Base-by-base conservation (phyloP, 2,888 invertebrate genomes). In the Eucera pruinosa region DNA sequence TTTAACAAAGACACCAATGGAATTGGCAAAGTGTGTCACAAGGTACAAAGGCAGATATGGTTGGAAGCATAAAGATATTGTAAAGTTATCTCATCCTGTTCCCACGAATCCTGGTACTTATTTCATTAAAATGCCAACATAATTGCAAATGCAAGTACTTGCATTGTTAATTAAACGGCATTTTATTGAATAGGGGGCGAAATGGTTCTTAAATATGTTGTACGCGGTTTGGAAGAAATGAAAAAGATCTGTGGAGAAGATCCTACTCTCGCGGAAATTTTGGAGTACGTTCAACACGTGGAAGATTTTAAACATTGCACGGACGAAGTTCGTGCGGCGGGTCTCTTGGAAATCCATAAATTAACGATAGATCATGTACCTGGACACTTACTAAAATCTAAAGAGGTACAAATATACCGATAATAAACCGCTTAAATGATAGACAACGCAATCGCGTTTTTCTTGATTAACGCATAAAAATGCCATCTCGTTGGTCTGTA, bases 11-110 rank as follows among this genome's bases (percentile, higher is more conserved):
- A 93, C 94, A 15, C 94, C 96, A 0, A 90, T 94, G 89, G 94
- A 94, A 61, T 92, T 97, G 48, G 95, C 95, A 0, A 93, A 94
- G 83, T 94, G 95, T 81, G 93, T 96, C 23, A 94, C 95, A 4
- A 94, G 94, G 88, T 94, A 94, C 66, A 94, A 94, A 61, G 94
- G 95, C 9, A 94, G 95, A 79, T 94, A 95, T 85, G 95, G 95
- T 4, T 95, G 96, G 93, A 94, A 94, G 0, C 97, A 97, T 89
- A 95, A 95, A 86, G 96, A 96, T 84, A 93, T 97, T n/a, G 92
- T 95, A 0, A 94, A 94, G 83, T 93, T 95, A 86, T 94, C 93
- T 33, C 96, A 95, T 89, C 87, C 94, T 54, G 23, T 62, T 39
- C 3, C 86, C 33, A 57, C 50, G n/a, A 64, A 69, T 30, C 52